These are phyloP conservation scores for Linepithema humile DNA, from an alignment of 1,140 invertebrate genomes.

Conservation along the genomic window DNA sequence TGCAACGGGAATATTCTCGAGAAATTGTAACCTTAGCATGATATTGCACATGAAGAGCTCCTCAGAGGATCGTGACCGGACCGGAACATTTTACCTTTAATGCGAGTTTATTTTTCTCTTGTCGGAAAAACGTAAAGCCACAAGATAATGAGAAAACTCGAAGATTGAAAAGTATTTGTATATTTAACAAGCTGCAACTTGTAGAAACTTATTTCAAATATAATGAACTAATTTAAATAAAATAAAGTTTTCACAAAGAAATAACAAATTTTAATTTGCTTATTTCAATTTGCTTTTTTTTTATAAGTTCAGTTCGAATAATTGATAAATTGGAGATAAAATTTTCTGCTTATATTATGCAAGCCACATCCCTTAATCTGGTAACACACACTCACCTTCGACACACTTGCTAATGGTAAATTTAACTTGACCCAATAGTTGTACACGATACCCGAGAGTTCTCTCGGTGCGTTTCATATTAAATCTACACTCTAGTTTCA, in stretches of 20 bases:
- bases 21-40: constrained; percentile 49
- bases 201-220: neutral
- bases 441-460: neutral
- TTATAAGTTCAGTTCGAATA: neutral
- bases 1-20: constrained; percentile 47
- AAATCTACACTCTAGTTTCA: constrained; percentile 59
- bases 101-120: constrained; percentile 24
- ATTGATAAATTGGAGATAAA: neutral
- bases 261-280: too few species aligned
- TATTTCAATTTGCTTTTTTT: too few species aligned
- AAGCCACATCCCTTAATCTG: neutral
- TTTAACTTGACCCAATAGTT: constrained; percentile 4
- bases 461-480: constrained; percentile 49
- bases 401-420: neutral
- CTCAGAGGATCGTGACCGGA: constrained; percentile 36
- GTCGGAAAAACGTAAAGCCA: constrained; percentile 19
- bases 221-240: neutral
- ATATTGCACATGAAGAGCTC: constrained; percentile 52
- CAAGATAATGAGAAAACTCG: neutral
- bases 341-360: neutral
- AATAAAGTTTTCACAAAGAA: too few species aligned
- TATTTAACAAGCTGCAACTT: neutral
- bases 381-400: too few species aligned
- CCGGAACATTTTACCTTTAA: constrained; percentile 11
- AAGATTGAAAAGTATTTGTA: neutral